phyloP scores from a whole-genome alignment of 2,797 vertebrate genomes.

The Crenichthys baileyi region DNA sequence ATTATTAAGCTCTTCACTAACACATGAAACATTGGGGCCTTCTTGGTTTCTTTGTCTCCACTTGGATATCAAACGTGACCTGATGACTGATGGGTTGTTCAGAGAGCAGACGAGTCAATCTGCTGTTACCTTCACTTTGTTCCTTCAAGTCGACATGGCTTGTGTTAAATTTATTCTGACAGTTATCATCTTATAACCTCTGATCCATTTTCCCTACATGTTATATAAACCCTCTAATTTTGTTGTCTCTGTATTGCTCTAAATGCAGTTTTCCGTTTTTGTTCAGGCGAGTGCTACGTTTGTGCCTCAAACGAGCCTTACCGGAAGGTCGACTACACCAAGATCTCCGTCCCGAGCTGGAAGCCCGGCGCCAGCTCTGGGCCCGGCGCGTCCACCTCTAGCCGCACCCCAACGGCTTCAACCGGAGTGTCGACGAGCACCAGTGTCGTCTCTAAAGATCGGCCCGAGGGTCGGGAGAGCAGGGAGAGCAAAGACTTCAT shows the following conservation, averaged over 20 bases:
- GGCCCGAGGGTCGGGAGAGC: conserved; percentile 67
- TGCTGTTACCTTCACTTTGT: conserved; percentile 40
- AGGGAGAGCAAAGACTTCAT: conserved; percentile 93
- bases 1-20: not conserved
- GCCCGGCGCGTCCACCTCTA: not conserved
- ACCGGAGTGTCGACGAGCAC: conserved; percentile 25
- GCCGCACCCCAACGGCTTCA: conserved; percentile 56
- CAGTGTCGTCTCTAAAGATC: conserved; percentile 48
- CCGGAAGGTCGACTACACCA: conserved; percentile 94
- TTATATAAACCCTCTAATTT: not conserved
- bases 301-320: conserved; percentile 94
- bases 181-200: not conserved
- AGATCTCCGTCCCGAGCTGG: conserved; percentile 94
- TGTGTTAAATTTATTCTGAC: not conserved
- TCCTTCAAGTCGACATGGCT: not conserved
- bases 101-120: conserved; percentile 2
- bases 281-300: conserved; percentile 92
- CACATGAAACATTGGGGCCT: not conserved
- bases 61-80: not conserved
- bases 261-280: too few species aligned
- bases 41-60: not conserved
- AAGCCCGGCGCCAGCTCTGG: conserved; percentile 67
- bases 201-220: not conserved
- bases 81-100: not conserved
- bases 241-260: not conserved